phyloP scores from a whole-genome alignment of 2,888 invertebrate genomes.

The Leptinotarsa tumamoca region DNA sequence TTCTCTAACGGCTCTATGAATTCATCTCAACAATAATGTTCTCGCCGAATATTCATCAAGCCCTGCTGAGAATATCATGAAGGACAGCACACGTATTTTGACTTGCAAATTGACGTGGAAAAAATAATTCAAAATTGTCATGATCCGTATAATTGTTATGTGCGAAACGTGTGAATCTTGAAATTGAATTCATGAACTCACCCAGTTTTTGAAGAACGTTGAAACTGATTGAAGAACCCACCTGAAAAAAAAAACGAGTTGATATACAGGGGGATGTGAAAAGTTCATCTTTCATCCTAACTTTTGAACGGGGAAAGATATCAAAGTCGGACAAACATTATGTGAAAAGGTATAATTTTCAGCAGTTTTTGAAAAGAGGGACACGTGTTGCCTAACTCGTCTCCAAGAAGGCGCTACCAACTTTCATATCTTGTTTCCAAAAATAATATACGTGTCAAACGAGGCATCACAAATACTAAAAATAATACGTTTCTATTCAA shows the following conservation, averaged over 20 bases:
- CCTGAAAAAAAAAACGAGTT: not conserved
- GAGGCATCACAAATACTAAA: too few relatives aligned
- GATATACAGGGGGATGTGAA: not conserved
- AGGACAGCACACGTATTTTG: not conserved
- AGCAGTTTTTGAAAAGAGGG: too few relatives aligned
- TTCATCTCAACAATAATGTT: not conserved
- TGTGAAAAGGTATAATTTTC: too few relatives aligned
- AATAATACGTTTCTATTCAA: too few relatives aligned
- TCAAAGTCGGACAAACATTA: too few relatives aligned
- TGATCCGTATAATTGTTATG: not conserved
- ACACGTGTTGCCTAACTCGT: too few relatives aligned
- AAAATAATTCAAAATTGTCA: not conserved
- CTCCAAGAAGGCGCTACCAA: too few relatives aligned
- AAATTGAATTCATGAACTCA: not conserved
- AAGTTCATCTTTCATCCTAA: too few relatives aligned
- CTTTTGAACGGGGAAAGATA: too few relatives aligned
- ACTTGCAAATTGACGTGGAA: not conserved
- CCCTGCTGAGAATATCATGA: not conserved
- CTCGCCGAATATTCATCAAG: not conserved
- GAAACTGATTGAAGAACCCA: not conserved
- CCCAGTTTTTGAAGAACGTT: not conserved
- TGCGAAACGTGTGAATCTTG: not conserved
- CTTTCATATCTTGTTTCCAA: too few relatives aligned
- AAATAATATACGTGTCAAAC: too few relatives aligned
- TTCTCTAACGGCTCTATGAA: not conserved